phyloP scores from a whole-genome alignment of 2,797 vertebrate species.

The Petrocephalus sullivani region DNA sequence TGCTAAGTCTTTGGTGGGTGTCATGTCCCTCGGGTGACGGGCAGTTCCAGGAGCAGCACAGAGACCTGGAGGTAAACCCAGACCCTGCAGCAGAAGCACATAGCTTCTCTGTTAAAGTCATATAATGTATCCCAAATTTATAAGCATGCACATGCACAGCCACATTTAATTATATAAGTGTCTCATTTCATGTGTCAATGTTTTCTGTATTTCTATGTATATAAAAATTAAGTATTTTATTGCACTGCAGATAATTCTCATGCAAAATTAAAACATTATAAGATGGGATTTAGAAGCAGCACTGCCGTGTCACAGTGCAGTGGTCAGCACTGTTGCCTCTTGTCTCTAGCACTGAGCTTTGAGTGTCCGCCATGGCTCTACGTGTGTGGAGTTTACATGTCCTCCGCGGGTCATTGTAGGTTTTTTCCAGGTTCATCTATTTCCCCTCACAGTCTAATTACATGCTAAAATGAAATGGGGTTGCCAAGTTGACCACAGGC shows the following conservation, averaged over 20 bases:
- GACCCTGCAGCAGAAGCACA: neutral
- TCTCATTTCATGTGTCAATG: neutral
- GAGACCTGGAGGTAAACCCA: neutral
- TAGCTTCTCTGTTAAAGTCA: neutral
- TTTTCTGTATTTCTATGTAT: neutral
- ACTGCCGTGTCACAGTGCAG: neutral
- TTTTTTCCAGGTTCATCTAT: neutral
- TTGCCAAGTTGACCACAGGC: neutral
- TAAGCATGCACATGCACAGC: neutral
- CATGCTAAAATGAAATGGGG: neutral
- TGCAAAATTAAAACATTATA: neutral
- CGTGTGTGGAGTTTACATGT: neutral
- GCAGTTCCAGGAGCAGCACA: neutral
- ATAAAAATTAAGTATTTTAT: neutral
- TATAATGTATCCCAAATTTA: neutral
- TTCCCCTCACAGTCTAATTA: neutral
- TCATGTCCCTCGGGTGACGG: neutral
- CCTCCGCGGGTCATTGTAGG: neutral
- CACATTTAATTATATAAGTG: neutral
- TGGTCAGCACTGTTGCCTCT: neutral
- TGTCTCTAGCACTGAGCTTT: neutral
- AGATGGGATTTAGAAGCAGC: neutral
- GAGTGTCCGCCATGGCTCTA: neutral
- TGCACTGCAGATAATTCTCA: neutral
- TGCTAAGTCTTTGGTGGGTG: neutral